These are phyloP conservation scores for Helleia helle DNA, from an alignment of 2,888 invertebrate genomes.

Conservation along the genomic window DNA sequence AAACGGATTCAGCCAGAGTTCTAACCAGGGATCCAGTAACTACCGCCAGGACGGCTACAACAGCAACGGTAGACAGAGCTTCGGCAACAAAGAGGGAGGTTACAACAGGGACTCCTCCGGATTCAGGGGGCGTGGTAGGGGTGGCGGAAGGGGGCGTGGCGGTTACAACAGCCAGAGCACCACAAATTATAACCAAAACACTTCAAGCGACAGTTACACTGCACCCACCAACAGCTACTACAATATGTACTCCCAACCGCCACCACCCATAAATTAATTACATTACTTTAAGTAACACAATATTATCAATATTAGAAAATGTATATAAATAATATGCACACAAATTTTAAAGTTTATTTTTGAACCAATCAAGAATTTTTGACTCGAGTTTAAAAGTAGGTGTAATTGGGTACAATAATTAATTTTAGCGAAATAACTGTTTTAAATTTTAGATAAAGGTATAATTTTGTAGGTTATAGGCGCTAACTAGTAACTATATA, in stretches of 20 bases:
- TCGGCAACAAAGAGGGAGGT: conserved; percentile 11
- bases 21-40: too few species aligned
- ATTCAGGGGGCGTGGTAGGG: conserved; percentile 15
- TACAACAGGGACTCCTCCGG: conserved; percentile 12
- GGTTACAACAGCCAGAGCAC: conserved; percentile 19
- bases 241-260: conserved; percentile 61
- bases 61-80: conserved; percentile 16
- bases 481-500: too few species aligned
- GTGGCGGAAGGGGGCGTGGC: conserved; percentile 3
- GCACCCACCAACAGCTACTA: conserved; percentile 50
- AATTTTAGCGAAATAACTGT: background rate
- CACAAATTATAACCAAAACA: conserved; percentile 19
- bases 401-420: conserved; percentile 1
- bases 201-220: conserved; percentile 22
- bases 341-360: background rate
- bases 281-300: background rate
- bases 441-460: too few species aligned
- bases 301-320: background rate
- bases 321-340: conserved; percentile 4
- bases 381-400: background rate
- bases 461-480: too few species aligned
- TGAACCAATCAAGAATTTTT: background rate
- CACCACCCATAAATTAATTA: conserved; percentile 9
- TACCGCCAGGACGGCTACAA: conserved; percentile 15
- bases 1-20: conserved; percentile 16